Conservation (phyloP, 2,888 invertebrate species). For the Muschampia plurimacula region DNA sequence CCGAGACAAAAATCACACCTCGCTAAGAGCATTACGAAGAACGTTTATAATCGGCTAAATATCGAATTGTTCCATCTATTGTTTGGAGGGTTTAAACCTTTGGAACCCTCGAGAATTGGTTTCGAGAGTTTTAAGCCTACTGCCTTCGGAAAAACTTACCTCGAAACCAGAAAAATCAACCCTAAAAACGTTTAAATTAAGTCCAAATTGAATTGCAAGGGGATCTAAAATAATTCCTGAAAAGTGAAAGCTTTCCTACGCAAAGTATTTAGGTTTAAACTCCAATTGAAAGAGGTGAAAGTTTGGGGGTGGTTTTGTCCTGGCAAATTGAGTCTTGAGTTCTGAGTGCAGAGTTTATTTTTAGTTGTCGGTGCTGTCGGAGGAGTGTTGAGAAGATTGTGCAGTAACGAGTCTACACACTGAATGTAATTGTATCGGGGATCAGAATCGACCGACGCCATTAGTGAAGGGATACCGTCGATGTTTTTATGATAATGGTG, state of each 20-base stretch:
- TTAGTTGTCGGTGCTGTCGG: slow-evolving; percentile 47
- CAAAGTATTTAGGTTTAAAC: slow-evolving; percentile 85
- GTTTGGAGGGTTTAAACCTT: slow-evolving; percentile 77
- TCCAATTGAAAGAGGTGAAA: slow-evolving; percentile 85
- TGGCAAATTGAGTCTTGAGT: slow-evolving; percentile 56
- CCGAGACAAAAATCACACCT: slow-evolving; percentile 75
- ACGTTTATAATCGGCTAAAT: slow-evolving; percentile 84
- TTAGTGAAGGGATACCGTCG: slow-evolving; percentile 64
- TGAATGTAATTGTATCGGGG: slow-evolving; percentile 84
- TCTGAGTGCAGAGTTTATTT: slow-evolving; percentile 54
- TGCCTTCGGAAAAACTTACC: slow-evolving; percentile 73
- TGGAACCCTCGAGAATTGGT: slow-evolving; percentile 77
- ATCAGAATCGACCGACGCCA: slow-evolving; percentile 70
- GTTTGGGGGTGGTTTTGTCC: slow-evolving; percentile 64
- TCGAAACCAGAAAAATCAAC: slow-evolving; percentile 53
- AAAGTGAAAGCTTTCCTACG: slow-evolving; percentile 85
- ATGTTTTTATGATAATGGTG: slow-evolving; percentile 43
- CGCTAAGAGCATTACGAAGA: slow-evolving; percentile 79
- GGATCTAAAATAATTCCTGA: slow-evolving; percentile 77
- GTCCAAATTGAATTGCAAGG: slow-evolving; percentile 56
- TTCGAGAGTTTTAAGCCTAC: slow-evolving; percentile 83
- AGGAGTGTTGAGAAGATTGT: slow-evolving; percentile 78
- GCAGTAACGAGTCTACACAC: slow-evolving; percentile 81
- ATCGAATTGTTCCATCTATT: slow-evolving; percentile 83
- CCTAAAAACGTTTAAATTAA: slow-evolving; percentile 52